Conservation (phyloP, 1,140 invertebrate species). For the Solen grandis region DNA sequence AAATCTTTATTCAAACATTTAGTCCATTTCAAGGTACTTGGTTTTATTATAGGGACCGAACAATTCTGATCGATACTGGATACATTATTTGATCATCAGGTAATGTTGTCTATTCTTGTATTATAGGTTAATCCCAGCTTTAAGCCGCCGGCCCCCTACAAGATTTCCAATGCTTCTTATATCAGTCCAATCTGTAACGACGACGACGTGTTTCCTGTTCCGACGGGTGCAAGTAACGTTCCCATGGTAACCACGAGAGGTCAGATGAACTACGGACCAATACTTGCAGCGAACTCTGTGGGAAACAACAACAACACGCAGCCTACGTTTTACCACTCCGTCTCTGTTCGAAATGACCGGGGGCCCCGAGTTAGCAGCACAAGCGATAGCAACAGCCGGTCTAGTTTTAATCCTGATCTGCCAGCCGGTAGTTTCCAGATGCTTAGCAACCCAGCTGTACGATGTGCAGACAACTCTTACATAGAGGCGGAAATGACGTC, state of each 20-base stretch:
- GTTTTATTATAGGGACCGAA: too few species aligned
- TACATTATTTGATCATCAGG: too few species aligned
- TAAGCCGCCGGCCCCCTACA: conserved; percentile 38
- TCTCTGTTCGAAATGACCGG: not conserved
- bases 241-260: conserved; percentile 29
- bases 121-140: conserved; percentile 43
- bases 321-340: conserved; percentile 40
- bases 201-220: conserved; percentile 10
- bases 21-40: too few species aligned
- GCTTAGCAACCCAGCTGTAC: not conserved
- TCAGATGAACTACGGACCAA: conserved; percentile 47
- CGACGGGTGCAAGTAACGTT: not conserved
- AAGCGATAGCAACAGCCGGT: not conserved
- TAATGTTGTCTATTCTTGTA: too few species aligned
- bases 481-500: not conserved
- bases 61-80: too few species aligned
- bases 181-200: conserved; percentile 39
- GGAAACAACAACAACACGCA: conserved; percentile 7
- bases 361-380: not conserved
- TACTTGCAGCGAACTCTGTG: conserved; percentile 23
- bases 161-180: conserved; percentile 10
- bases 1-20: too few species aligned
- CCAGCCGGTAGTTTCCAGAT: not conserved
- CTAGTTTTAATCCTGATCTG: not conserved
- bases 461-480: not conserved